A percentile compares a stretch with the other conserved stretches of the same genome.
Conservation (phyloP, 2,888 invertebrate species). For the Drosophila koepferae region DNA sequence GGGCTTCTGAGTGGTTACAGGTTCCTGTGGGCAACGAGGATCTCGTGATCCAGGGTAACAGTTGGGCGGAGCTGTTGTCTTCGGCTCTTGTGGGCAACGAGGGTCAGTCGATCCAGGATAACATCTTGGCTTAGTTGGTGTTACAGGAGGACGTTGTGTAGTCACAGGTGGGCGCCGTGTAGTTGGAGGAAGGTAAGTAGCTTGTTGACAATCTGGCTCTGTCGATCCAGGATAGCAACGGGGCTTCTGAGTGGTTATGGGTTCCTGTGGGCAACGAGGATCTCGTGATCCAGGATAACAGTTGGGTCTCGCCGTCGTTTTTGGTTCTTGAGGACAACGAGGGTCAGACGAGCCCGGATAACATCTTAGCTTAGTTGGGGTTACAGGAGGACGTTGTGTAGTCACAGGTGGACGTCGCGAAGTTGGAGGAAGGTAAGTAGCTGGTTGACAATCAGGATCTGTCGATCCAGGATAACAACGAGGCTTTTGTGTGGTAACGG, state of each 20-base stretch:
- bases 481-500: conserved; percentile 9
- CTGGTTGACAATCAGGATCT: conserved; percentile 62
- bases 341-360: conserved; percentile 74
- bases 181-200: conserved; percentile 3
- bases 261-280: conserved; percentile 19
- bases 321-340: conserved; percentile 10
- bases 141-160: conserved; percentile 1
- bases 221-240: conserved; percentile 70
- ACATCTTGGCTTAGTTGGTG: conserved; percentile 6
- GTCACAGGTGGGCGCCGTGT: conserved; percentile 3
- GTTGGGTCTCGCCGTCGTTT: neutral
- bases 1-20: neutral
- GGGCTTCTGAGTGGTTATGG: conserved; percentile 20
- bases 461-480: conserved; percentile 74
- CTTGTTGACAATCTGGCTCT: conserved; percentile 62
- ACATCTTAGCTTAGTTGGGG: conserved; percentile 13
- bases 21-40: conserved; percentile 79
- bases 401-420: conserved; percentile 6
- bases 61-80: conserved; percentile 6
- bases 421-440: conserved; percentile 3
- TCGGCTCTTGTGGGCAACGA: conserved; percentile 15
- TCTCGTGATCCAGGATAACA: conserved; percentile 73
- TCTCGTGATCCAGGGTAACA: conserved; percentile 83
- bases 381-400: conserved; percentile 7
- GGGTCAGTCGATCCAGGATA: conserved; percentile 75